Evolutionary conservation across 2,888 invertebrate species (phyloP).

Genomic region (Ochropacha duplaris): DNA sequence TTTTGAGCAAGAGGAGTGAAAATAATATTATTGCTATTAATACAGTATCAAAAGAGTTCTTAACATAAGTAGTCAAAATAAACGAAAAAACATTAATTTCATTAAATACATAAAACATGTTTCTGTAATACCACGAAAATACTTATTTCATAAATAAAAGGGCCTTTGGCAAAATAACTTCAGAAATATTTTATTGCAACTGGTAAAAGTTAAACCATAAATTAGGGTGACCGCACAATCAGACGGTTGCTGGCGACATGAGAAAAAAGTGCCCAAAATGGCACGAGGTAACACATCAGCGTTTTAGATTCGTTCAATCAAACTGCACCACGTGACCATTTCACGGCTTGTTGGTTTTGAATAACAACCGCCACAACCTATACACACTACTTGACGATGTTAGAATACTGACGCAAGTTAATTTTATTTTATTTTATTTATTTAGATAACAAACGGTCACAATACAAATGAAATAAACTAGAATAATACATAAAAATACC

Average conservation of each 20-base stretch:
- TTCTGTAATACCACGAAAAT: no score
- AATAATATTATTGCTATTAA: no score
- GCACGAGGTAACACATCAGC: background rate
- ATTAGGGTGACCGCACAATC: background rate
- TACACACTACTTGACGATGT: background rate
- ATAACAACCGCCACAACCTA: conserved; percentile 24
- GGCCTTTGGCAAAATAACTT: background rate
- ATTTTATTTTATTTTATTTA: no score
- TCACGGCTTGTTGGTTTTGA: conserved; percentile 38
- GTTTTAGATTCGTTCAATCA: conserved; percentile 26
- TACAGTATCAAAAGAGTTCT: no score
- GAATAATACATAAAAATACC: no score
- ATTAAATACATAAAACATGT: background rate
- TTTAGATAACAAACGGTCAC: no score
- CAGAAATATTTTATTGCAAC: background rate
- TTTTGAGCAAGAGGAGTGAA: no score
- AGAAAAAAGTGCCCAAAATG: background rate
- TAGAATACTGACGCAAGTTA: background rate
- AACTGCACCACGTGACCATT: conserved; percentile 23
- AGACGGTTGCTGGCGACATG: background rate
- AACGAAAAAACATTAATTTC: background rate
- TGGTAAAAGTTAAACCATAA: background rate
- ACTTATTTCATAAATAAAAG: background rate
- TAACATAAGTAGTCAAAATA: no score
- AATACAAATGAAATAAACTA: no score